Conservation (phyloP, 2,113 vertebrate species). For the Mungos mungo region DNA sequence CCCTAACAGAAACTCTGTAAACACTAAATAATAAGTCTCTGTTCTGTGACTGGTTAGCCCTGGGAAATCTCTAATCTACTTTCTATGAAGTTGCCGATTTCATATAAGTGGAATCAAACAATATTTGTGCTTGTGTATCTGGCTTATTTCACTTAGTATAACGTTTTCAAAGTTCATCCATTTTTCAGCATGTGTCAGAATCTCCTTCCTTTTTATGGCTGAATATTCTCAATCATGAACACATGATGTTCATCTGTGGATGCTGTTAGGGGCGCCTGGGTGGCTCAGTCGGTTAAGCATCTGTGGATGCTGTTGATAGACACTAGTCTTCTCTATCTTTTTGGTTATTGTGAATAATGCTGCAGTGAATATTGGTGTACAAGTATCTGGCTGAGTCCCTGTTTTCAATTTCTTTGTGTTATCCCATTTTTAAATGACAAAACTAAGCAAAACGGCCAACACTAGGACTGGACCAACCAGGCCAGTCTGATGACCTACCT, state of each 20-base stretch:
- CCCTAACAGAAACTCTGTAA: not conserved
- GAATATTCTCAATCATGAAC: not conserved
- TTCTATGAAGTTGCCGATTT: slow-evolving; percentile 9
- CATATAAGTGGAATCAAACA: not conserved
- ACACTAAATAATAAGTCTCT: not conserved
- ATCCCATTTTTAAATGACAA: not conserved
- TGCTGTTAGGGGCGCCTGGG: not conserved
- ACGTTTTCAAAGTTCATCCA: not conserved
- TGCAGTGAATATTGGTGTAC: not conserved
- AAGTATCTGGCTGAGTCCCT: not conserved
- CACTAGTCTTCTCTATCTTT: not conserved
- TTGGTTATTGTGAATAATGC: not conserved
- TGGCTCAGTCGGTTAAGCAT: not conserved
- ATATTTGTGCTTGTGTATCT: not conserved
- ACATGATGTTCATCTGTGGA: not conserved
- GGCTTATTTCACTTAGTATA: not conserved
- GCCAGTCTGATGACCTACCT: not conserved
- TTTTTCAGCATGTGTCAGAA: not conserved
- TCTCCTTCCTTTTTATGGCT: not conserved
- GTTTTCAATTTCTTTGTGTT: slow-evolving; percentile 19
- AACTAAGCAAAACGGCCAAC: not conserved
- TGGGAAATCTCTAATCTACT: not conserved
- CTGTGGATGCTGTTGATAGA: not conserved
- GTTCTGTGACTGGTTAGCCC: not conserved
- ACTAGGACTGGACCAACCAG: not conserved